A percentile compares a stretch with the other conserved stretches of the same genome.
Conservation (phyloP, 2,888 invertebrate genomes). For the Zaprionus lineosus region DNA sequence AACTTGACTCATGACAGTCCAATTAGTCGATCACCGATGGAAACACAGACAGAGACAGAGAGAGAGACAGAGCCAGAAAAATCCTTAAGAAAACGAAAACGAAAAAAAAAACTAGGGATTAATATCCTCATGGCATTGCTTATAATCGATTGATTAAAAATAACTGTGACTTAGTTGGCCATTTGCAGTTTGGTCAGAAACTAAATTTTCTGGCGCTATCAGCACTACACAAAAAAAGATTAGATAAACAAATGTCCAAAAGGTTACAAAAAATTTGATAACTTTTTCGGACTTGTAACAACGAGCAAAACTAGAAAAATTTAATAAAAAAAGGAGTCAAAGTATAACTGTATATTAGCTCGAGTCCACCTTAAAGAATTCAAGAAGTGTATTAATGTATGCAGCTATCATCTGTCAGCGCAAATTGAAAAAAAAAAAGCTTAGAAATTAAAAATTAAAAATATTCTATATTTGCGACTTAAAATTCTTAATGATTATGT, state of each 20-base stretch:
- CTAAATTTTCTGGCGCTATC: slow-evolving; percentile 40
- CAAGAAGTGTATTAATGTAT: too few species aligned
- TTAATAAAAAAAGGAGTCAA: neutral
- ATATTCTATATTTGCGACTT: slow-evolving; percentile 41
- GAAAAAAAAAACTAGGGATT: neutral
- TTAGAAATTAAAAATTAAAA: slow-evolving; percentile 18
- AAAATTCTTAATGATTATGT: slow-evolving; percentile 38
- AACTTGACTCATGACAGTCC: slow-evolving; percentile 36
- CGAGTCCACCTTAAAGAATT: too few species aligned
- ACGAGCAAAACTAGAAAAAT: slow-evolving; percentile 63
- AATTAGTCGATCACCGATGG: slow-evolving; percentile 38
- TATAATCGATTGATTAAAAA: slow-evolving; percentile 27
- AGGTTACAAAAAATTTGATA: slow-evolving; percentile 34
- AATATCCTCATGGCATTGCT: too few species aligned
- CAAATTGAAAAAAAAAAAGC: slow-evolving; percentile 34
- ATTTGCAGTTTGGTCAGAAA: slow-evolving; percentile 42
- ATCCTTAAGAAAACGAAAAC: too few species aligned
- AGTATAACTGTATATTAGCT: too few species aligned
- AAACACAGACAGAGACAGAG: too few species aligned
- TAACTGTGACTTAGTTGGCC: slow-evolving; percentile 35
- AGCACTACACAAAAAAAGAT: slow-evolving; percentile 34
- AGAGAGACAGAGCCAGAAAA: too few species aligned
- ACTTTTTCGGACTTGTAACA: slow-evolving; percentile 30
- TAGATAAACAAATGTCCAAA: slow-evolving; percentile 47
- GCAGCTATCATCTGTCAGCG: too few species aligned